Evolutionary conservation across 1,140 invertebrate species (phyloP), one percentile per base, ranked within the genome.

Genomic region (Penaeus japonicus): DNA sequence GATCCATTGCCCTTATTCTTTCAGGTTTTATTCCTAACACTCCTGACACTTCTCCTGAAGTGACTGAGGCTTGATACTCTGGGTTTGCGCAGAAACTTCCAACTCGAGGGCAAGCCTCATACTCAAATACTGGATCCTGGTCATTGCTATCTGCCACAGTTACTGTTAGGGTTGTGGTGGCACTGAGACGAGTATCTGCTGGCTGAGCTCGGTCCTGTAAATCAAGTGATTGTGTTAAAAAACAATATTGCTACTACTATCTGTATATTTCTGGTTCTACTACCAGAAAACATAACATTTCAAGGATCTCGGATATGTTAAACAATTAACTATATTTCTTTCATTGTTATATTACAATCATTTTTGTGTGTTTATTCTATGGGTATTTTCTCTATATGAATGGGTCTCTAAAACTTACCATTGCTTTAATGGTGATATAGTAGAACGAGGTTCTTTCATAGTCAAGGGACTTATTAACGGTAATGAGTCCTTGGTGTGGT

Each of bases 371-470:
- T 39, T 39, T 47, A 47, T 47, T 15, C 1, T 47, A 12, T 15
- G 47, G 47, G 1, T 47, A n/a, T n/a, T n/a, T n/a, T n/a, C n/a
- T n/a, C n/a, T n/a, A n/a, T 47, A 47, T 4, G 10, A 47, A 15
- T 12, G 47, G 7, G 47, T 12, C 10, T 10, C 10, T 7, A 35
- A 54, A 10, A 96, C 96, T 96, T 93, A 98, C 97, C 93, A 96
- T 96, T 89, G 97, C 97, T 89, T 97, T 94, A 92, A 98, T 95
- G 87, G 96, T 97, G 92, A 98, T 95, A 92, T 97, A 95, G 93
- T 97, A 98, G 91, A 96, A 94, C 92, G 97, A 95, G n/a, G 95
- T 96, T 91, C 95, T 96, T 92, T 98, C 97, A 92, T 96, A 98
- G 93, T 98, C 97, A 91, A 98, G 93, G 39, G 95, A 96, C 90